These are phyloP conservation scores for Pristionchus exspectatus DNA, from an alignment of 2,888 invertebrate species.

Conservation along the genomic window DNA sequence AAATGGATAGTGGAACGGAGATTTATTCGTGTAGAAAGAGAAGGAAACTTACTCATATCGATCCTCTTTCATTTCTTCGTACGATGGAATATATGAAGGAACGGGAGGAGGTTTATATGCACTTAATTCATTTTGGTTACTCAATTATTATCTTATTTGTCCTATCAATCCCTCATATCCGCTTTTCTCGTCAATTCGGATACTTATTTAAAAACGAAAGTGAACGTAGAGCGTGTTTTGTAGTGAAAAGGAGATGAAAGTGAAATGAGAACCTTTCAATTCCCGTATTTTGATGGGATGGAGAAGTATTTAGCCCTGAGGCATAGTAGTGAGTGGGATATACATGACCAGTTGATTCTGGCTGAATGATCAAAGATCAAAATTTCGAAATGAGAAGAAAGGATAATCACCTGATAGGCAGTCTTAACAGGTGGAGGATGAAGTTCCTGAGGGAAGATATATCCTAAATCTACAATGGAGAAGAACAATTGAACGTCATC, in stretches of 20 bases:
- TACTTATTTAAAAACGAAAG: background rate
- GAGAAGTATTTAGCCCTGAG: background rate
- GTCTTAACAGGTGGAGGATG: conserved; percentile 29
- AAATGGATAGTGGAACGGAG: background rate
- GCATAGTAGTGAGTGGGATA: conserved; percentile 41
- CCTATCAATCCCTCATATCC: background rate
- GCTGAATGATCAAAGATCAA: conserved; percentile 16
- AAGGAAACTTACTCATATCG: background rate
- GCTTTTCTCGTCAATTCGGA: background rate
- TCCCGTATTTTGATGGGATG: background rate
- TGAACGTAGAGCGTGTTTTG: conserved; percentile 8
- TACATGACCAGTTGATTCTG: background rate
- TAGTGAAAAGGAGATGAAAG: background rate
- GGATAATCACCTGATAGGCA: background rate
- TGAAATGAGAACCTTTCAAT: conserved; percentile 5
- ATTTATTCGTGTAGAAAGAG: background rate
- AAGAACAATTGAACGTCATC: background rate
- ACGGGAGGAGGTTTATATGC: background rate
- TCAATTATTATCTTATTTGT: background rate
- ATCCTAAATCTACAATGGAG: background rate
- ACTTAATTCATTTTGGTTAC: background rate
- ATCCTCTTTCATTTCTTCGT: conserved; percentile 12
- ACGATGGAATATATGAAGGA: conserved; percentile 30
- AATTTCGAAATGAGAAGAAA: background rate
- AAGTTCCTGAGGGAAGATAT: background rate